Base-by-base conservation (phyloP, 2,797 vertebrate species). In the Simalia tracyae region DNA sequence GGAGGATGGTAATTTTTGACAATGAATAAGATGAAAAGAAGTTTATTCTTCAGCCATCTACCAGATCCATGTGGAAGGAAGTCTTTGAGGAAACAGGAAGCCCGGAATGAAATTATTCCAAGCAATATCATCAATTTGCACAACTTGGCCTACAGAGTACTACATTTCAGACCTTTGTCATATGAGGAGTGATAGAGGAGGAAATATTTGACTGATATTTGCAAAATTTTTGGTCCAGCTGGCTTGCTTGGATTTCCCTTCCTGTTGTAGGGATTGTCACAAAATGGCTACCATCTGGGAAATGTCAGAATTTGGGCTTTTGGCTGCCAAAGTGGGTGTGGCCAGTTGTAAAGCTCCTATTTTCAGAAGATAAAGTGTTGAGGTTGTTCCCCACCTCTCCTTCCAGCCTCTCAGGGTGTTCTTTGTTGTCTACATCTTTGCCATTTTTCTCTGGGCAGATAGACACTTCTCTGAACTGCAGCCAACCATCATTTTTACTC, bases 61-160 rank as follows among this genome's bases (percentile, higher is more conserved):
- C 0, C 2, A 6, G 46, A 5, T 2, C 15, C 0, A 0, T 10
- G 28, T 8, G 90, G 72, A 57, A 92, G 59, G 81, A 50, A 90
- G 57, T 0, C 0, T 76, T 9, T 31, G 0, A 24, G 61, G 8
- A 54, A 1, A 46, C 5, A 85, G 91, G 54, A 59, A 54, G 66
- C 63, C 0, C 66, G 61, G 50, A 9, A 87, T 6, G 1, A 76
- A 63, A 24, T 86, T 31, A 94, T 59, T 93, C 10, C 4, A 11
- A 42, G 26, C 1, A 9, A 36, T 8, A 1, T 28, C 31, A 46
- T 5, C 61, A 42, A 4, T 1, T 4, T 68, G 5, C 24, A 14
- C n/a, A 26, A 4, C 6, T 24, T 5, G 5, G 22, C 7, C 15
- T 31, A 28, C 2, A 17, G n/a, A 57, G n/a, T 31, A 42, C 10